Percentiles rank a stretch among this genome's conserved stretches.
phyloP scores from a whole-genome alignment of 1,140 invertebrate species.

The Leguminivora glycinivorella region DNA sequence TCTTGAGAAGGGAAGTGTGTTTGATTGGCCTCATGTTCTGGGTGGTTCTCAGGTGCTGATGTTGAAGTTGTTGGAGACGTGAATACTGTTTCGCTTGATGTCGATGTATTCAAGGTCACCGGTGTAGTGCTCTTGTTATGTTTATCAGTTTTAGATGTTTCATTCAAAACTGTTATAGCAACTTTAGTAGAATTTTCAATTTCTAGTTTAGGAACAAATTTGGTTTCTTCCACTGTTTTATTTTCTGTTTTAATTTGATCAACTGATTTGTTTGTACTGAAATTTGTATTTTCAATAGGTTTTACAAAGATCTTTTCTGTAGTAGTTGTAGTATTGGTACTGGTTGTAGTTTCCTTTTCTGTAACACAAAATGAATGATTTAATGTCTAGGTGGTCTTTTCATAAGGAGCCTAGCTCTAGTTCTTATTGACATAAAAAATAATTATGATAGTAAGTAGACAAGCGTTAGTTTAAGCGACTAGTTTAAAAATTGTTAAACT shows the following conservation, averaged over 20 bases:
- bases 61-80: slow-evolving; percentile 40
- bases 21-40: slow-evolving; percentile 36
- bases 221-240: not conserved
- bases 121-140: slow-evolving; percentile 35
- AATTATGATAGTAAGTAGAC: not conserved
- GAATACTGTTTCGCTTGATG: slow-evolving; percentile 32
- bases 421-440: too few relatives aligned
- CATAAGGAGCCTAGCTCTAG: too few relatives aligned
- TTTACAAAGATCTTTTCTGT: slow-evolving; percentile 22
- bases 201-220: not conserved
- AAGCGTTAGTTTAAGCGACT: not conserved
- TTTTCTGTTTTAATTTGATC: not conserved
- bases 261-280: not conserved
- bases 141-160: not conserved
- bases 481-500: not conserved
- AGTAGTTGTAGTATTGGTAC: slow-evolving; percentile 36
- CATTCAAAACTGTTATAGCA: not conserved
- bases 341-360: slow-evolving; percentile 47
- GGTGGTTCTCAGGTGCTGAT: slow-evolving; percentile 21
- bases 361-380: slow-evolving; percentile 35
- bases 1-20: slow-evolving; percentile 42
- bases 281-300: not conserved
- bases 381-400: not conserved
- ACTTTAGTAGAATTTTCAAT: not conserved
- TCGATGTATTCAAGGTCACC: slow-evolving; percentile 38